Evolutionary conservation across 2,113 vertebrate genomes (phyloP).

Genomic region (Macquaria ambigua): DNA sequence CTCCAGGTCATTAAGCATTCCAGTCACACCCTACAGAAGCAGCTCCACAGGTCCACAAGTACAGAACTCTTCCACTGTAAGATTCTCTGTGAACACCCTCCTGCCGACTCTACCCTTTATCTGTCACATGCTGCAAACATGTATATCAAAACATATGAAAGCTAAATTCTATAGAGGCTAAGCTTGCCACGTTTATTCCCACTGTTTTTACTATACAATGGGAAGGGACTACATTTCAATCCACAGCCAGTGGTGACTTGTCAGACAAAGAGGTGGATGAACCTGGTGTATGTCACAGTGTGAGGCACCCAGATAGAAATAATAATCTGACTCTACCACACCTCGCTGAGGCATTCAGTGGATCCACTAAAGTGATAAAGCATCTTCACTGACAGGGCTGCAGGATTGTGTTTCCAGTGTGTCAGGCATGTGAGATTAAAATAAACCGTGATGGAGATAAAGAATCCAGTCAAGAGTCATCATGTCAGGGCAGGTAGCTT

Average conservation of each 20-base stretch:
- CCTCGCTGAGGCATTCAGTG: conserved; percentile 28
- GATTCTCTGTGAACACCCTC: conserved; percentile 4
- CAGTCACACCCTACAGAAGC: conserved; percentile 36
- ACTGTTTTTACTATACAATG: neutral
- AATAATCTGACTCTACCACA: neutral
- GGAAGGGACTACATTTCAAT: neutral
- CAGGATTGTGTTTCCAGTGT: neutral
- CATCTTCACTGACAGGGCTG: conserved; percentile 20
- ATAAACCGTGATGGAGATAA: conserved; percentile 10
- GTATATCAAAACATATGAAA: neutral
- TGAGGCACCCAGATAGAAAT: neutral
- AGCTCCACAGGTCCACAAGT: conserved; percentile 8
- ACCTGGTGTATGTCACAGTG: neutral
- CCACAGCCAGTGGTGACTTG: neutral
- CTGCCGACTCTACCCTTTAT: neutral
- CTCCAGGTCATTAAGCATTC: neutral
- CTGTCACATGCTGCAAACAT: conserved; percentile 5
- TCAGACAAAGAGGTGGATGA: neutral
- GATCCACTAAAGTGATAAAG: neutral
- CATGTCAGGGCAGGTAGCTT: neutral
- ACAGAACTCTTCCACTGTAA: neutral
- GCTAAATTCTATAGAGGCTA: neutral
- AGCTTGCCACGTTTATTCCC: neutral
- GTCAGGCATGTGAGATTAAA: conserved; percentile 13
- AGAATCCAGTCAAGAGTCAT: conserved; percentile 16